Evolutionary conservation across 2,888 invertebrate species (phyloP), one percentile per base, ranked within the genome.

Genomic region (Noctua comes): DNA sequence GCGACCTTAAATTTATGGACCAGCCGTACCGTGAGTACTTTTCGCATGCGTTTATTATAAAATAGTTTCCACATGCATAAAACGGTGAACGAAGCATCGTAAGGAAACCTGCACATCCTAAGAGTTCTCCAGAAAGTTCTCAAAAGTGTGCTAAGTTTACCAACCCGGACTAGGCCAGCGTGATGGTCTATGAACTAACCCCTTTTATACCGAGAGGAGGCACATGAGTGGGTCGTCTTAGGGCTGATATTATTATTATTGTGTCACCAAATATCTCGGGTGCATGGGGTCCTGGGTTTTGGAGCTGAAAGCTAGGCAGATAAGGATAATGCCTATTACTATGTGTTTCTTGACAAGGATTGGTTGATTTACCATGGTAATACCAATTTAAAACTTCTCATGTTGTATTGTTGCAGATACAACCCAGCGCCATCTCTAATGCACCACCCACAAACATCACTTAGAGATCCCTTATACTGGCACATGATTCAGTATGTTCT

Each of bases 391-490:
- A 57, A n/a, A 21, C n/a, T 59, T 51, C 21, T 51, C 18, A 51
- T 82, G 1, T n/a, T n/a, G 0, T 59, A 66, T 77, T 77, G 43
- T 93, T 92, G 69, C 92, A 96, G 96, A 79, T 95, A 95, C 70
- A 95, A 94, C 73, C 94, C 96, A 27, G 94, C 96, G 8, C 96
- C 96, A 46, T 95, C 96, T 36, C 83, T 95, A 51, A 79, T 96
- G 54, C 96, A 96, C 82, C 94, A 95, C 69, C 94, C 96, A 7
- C 94, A 96, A 89, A 97, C 96, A 78, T 90, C 95, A 48, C 86
- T 97, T 62, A 92, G 96, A 80, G 96, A 96, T 85, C 95, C 96
- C 1, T 87, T 92, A 2, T 96, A 94, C 83, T 96, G 96, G 96
- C 85, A 91, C 36, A 88, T 96, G 83, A 92, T 96, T 11, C 88